A percentile compares a stretch with the other conserved stretches of the same genome.
These are phyloP conservation scores for Dryas iulia DNA, from an alignment of 1,140 invertebrate genomes.

Conservation along the genomic window DNA sequence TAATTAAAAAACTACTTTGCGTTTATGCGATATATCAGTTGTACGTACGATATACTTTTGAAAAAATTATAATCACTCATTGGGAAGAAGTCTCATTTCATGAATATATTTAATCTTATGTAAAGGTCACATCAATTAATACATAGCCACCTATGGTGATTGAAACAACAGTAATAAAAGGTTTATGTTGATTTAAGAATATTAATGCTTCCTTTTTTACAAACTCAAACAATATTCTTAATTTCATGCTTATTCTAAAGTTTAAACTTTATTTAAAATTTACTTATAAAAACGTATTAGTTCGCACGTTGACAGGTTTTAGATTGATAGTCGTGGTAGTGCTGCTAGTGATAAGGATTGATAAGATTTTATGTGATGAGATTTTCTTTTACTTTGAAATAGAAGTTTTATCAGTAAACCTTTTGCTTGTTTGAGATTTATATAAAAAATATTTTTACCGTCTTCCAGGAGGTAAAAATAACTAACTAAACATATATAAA, in stretches of 20 bases:
- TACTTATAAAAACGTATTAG: neutral
- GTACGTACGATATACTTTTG: neutral
- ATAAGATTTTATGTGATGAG: constrained; percentile 47
- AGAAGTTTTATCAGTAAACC: constrained; percentile 30
- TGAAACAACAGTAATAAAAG: neutral
- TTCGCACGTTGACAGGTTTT: constrained; percentile 25
- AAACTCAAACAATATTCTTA: no score
- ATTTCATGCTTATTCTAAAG: no score
- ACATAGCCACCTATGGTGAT: neutral
- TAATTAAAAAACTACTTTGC: neutral
- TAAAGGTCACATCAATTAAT: neutral
- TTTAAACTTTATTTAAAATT: neutral
- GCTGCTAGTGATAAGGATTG: constrained; percentile 27
- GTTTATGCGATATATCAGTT: neutral
- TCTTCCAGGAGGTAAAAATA: no score
- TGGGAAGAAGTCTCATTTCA: neutral
- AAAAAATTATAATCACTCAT: neutral
- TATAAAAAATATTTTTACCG: no score
- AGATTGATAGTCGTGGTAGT: constrained; percentile 36
- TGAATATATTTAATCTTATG: neutral
- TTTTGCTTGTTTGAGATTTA: neutral
- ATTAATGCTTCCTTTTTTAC: neutral
- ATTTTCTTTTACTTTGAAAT: constrained; percentile 45
- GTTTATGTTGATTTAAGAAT: neutral
- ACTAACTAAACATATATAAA: no score